Base-by-base conservation (phyloP, 2,113 vertebrate species). In the Mola mola region DNA sequence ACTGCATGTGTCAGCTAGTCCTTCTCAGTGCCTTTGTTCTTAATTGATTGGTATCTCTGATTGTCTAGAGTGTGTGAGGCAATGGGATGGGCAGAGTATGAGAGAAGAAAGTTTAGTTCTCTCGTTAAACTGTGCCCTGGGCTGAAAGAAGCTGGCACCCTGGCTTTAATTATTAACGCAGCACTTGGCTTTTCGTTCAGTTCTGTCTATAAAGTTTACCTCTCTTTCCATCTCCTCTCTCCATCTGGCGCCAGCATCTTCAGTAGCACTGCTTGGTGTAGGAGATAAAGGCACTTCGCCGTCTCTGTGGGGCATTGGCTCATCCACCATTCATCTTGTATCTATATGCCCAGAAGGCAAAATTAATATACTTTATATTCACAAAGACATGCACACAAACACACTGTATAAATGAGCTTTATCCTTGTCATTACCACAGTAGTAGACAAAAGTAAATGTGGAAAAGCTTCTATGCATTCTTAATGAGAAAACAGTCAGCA, bases 101-200 rank as follows among this genome's bases (percentile, higher is more conserved):
- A 61, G 36, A 60, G 26, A 24, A 21, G 34, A 56, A 61, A 68
- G 56, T 31, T 10, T 46, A 22, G 11, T 29, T 66, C 57, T 42
- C 57, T 62, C 67, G 72, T 83, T 64, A 52, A 57, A 75, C 60
- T 55, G 66, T 4, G 33, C 76, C 77, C 77, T 24, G 43, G 55
- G 79, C 75, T 68, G 37, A 85, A 64, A 58, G 59, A 53, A 77
- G 69, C 64, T 28, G 73, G 81, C 83, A 63, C 74, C 68, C 65
- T 58, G 26, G 37, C 74, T 81, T 84, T 42, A 74, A 84, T 87
- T 88, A 83, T 88, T 88, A 78, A 85, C 52, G 24, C 3, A 7
- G 17, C 42, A 58, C 79, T 80, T 74, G 68, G 61, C 84, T 81
- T 75, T 75, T 56, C 51, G 36, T 75, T 81, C 68, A 56, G 1